These are phyloP conservation scores for Drosophila kanapiae DNA, from an alignment of 1,140 invertebrate species.

Conservation along the genomic window DNA sequence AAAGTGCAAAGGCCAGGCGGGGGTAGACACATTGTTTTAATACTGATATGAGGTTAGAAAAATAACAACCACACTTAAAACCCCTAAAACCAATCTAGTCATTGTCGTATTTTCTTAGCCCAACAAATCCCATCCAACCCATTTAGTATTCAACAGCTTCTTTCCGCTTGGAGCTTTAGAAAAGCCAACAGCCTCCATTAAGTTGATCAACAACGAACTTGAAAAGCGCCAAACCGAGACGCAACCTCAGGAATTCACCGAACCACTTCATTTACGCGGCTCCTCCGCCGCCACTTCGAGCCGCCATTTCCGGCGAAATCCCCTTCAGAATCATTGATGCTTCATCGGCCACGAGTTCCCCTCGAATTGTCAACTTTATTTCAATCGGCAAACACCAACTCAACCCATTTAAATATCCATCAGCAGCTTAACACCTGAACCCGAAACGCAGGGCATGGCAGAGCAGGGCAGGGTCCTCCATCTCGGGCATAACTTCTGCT, in stretches of 20 bases:
- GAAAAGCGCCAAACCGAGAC: constrained; percentile 19
- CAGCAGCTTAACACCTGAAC: constrained; percentile 72
- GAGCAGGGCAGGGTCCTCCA: background rate
- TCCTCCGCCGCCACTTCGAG: constrained; percentile 9
- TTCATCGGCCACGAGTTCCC: constrained; percentile 26
- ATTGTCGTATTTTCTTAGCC: background rate
- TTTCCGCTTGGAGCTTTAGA: constrained; percentile 5
- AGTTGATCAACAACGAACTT: constrained; percentile 30
- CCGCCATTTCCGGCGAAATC: constrained; percentile 41
- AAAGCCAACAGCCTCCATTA: constrained; percentile 19
- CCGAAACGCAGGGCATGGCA: background rate
- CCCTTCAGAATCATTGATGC: constrained; percentile 38
- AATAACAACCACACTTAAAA: background rate
- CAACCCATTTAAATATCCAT: constrained; percentile 67
- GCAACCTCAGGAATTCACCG: constrained; percentile 11
- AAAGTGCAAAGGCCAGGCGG: constrained; percentile 4
- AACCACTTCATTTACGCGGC: constrained; percentile 29
- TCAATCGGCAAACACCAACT: constrained; percentile 31
- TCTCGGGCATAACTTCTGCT: constrained; percentile 63
- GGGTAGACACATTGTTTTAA: constrained; percentile 5
- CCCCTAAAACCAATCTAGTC: background rate
- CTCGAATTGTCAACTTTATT: constrained; percentile 57
- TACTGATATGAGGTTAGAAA: background rate
- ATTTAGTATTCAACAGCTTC: constrained; percentile 27
- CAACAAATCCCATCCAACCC: background rate